Base-by-base conservation (phyloP, 2,888 invertebrate species). In the Dexiosoma caninum region DNA sequence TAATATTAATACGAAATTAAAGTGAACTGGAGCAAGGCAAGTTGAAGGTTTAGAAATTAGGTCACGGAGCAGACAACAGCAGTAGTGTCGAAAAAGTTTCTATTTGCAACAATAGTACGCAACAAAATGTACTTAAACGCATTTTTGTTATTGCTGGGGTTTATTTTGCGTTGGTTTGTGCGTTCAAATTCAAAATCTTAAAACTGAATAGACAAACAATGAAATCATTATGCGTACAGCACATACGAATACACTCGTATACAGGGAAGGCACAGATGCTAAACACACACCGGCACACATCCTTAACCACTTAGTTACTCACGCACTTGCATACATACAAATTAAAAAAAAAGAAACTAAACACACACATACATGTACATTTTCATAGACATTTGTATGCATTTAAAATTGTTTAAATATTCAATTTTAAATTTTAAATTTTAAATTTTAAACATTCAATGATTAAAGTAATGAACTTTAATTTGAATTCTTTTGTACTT, bases 11-110 rank as follows among this genome's bases (percentile, higher is more conserved):
- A 71, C 37, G 66, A 81, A 51, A 77, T 60, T 60, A 59, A 78
- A 62, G 37, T 72, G 81, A 82, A 83, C 72, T 83, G 70, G 82
- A 82, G 82, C 83, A 81, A 82, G 74, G 71, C 83, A 77, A 78
- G 78, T 70, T 81, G 78, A 70, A 78, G 82, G 81, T 75, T 81
- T 66, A 76, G 76, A 79, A 83, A 82, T 79, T 82, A 79, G 83
- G 82, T 83, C 83, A 83, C 75, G 59, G 77, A 69, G 44, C 27
- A 42, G 46, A 64, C 66, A 66, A 62, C 67, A 67, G 66, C 30
- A 30, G 35, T 27, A 57, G 30, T 53, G 57, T 55, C 46, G 12
- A 57, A 72, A 55, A 55, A 42, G 30, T 21, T 19, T 59, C 32
- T 37, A 60, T 32, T 27, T 46, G 40, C 35, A 32, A 27, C 35